Conservation (phyloP, 2,888 invertebrate species). For the Ennomos erosarius region DNA sequence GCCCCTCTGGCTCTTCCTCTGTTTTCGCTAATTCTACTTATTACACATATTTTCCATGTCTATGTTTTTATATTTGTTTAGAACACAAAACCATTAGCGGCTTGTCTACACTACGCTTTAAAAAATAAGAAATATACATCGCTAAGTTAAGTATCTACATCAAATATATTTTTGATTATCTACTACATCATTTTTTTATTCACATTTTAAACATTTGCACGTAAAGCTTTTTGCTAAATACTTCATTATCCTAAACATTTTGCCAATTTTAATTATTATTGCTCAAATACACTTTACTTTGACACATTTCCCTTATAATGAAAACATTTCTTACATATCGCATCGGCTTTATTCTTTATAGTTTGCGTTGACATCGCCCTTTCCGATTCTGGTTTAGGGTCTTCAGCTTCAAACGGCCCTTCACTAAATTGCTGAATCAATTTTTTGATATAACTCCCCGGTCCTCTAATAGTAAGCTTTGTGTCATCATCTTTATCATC, state of each 20-base stretch:
- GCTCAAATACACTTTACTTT: slow-evolving; percentile 53
- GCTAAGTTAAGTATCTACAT: neutral
- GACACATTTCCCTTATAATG: slow-evolving; percentile 78
- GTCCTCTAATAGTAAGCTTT: slow-evolving; percentile 74
- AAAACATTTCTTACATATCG: slow-evolving; percentile 81
- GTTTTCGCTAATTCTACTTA: no score
- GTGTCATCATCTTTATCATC: slow-evolving; percentile 54
- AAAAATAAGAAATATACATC: no score
- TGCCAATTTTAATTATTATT: slow-evolving; percentile 17
- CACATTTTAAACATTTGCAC: no score
- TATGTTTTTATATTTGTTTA: no score
- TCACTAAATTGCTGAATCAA: slow-evolving; percentile 82
- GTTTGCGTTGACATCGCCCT: slow-evolving; percentile 62
- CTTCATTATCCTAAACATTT: slow-evolving; percentile 5
- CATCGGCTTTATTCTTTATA: slow-evolving; percentile 77
- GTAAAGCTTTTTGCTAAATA: no score
- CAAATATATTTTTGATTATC: neutral
- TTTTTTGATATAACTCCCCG: slow-evolving; percentile 79
- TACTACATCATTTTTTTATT: neutral
- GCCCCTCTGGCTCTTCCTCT: no score
- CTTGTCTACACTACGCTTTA: no score
- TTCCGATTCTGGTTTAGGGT: slow-evolving; percentile 70
- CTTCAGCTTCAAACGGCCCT: slow-evolving; percentile 72
- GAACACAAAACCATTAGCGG: no score
- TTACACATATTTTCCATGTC: no score